A percentile compares a stretch with the other conserved stretches of the same genome.
Conservation (phyloP, 2,113 vertebrate genomes). For the Marmota flaviventris region DNA sequence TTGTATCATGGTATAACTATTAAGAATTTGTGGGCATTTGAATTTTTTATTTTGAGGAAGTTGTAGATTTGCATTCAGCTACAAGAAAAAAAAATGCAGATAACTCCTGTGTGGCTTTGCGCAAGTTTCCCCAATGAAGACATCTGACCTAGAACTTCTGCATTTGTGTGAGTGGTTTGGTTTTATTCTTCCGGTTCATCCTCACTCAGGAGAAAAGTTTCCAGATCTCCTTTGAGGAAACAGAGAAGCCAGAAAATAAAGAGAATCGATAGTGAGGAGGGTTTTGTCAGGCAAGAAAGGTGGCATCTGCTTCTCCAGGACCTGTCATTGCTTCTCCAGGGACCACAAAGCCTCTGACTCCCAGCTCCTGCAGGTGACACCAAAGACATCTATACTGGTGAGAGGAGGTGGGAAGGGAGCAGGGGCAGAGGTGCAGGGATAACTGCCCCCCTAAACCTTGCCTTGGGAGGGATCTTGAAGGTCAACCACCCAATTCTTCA, state of each 20-base stretch:
- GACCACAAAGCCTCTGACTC: not conserved
- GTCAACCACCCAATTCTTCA: not conserved
- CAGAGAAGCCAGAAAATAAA: not conserved
- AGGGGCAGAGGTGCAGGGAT: not conserved
- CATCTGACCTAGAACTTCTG: not conserved
- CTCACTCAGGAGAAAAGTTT: not conserved
- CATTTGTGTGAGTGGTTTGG: not conserved
- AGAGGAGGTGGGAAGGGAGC: not conserved
- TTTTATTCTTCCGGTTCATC: not conserved
- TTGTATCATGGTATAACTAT: not conserved
- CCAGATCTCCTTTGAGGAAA: not conserved
- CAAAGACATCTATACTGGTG: too few species aligned
- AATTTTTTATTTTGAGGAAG: not conserved
- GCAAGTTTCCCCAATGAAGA: not conserved
- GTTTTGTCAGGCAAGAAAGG: not conserved
- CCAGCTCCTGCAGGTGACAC: not conserved
- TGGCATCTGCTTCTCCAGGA: not conserved
- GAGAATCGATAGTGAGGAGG: not conserved
- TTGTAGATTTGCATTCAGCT: not conserved
- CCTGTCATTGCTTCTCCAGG: not conserved
- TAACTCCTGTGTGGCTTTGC: too few species aligned
- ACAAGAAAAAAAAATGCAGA: not conserved
- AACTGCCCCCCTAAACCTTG: not conserved
- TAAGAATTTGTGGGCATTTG: not conserved
- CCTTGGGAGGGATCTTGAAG: not conserved